phyloP scores from a whole-genome alignment of 1,140 invertebrate genomes.

The Telenomus remus region DNA sequence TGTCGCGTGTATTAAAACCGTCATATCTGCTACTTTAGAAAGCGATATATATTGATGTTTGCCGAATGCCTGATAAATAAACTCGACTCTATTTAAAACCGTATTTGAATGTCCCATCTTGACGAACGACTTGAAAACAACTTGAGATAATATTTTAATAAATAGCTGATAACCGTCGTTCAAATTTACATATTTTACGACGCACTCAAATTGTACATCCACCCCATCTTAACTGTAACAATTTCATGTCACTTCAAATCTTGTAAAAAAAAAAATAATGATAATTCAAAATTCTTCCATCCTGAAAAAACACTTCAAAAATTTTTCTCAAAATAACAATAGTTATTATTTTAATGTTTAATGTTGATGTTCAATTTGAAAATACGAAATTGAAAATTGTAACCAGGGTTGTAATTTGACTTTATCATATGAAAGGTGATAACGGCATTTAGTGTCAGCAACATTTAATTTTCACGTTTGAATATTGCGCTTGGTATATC shows the following conservation, averaged over 20 bases:
- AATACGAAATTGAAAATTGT: too few species aligned
- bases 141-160: slow-evolving; percentile 54
- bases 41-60: slow-evolving; percentile 54
- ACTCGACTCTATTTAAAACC: slow-evolving; percentile 49
- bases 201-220: too few species aligned
- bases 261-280: too few species aligned
- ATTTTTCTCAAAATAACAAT: too few species aligned
- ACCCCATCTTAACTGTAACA: too few species aligned
- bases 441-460: slow-evolving; percentile 40
- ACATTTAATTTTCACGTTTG: slow-evolving; percentile 44
- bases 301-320: too few species aligned
- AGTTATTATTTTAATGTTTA: too few species aligned
- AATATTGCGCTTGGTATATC: slow-evolving; percentile 34
- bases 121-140: slow-evolving; percentile 35
- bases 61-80: slow-evolving; percentile 44
- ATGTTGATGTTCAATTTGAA: too few species aligned
- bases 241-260: too few species aligned
- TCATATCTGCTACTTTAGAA: slow-evolving; percentile 55
- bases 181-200: slow-evolving; percentile 40
- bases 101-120: slow-evolving; percentile 46
- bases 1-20: slow-evolving; percentile 49
- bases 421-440: slow-evolving; percentile 42
- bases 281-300: too few species aligned
- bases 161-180: slow-evolving; percentile 48
- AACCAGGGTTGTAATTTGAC: slow-evolving; percentile 6